Evolutionary conservation across 2,888 invertebrate species (phyloP).

Genomic region (Cheilosia soror): DNA sequence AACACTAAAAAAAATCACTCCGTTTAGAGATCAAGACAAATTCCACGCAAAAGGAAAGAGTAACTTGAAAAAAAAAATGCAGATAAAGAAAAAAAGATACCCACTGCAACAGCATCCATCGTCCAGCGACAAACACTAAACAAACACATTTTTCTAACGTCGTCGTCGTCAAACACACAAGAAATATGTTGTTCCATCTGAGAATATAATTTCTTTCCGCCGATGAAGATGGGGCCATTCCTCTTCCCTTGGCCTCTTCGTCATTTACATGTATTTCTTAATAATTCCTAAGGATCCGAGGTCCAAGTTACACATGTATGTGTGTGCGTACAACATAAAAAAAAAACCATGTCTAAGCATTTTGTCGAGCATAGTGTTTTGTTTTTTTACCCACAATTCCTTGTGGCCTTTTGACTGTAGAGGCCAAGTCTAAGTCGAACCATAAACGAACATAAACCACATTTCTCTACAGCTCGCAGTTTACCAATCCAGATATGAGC

Average conservation of each 20-base stretch:
- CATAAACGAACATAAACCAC: conserved; percentile 75
- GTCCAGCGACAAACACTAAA: conserved; percentile 66
- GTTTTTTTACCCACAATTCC: conserved; percentile 38
- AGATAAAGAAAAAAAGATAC: conserved; percentile 11
- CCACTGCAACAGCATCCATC: conserved; percentile 55
- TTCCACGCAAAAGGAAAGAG: conserved; percentile 43
- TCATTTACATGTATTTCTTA: conserved; percentile 74
- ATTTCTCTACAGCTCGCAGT: conserved; percentile 55
- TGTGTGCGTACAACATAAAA: conserved; percentile 29
- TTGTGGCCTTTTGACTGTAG: conserved; percentile 56
- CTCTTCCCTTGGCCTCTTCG: conserved; percentile 16
- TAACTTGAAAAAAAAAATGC: conserved; percentile 6
- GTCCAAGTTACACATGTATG: neutral
- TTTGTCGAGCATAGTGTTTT: conserved; percentile 38
- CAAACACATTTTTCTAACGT: conserved; percentile 72
- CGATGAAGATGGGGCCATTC: conserved; percentile 48
- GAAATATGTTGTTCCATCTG: conserved; percentile 69
- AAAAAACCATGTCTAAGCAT: conserved; percentile 64
- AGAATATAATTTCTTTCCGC: conserved; percentile 64
- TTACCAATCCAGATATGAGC: conserved; percentile 57
- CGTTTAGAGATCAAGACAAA: conserved; percentile 21
- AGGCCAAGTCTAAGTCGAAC: conserved; percentile 58
- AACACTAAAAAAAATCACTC: conserved; percentile 10
- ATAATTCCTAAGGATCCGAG: conserved; percentile 66
- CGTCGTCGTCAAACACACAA: conserved; percentile 60